phyloP scores from a whole-genome alignment of 2,888 invertebrate genomes.

The Callimorpha dominula region DNA sequence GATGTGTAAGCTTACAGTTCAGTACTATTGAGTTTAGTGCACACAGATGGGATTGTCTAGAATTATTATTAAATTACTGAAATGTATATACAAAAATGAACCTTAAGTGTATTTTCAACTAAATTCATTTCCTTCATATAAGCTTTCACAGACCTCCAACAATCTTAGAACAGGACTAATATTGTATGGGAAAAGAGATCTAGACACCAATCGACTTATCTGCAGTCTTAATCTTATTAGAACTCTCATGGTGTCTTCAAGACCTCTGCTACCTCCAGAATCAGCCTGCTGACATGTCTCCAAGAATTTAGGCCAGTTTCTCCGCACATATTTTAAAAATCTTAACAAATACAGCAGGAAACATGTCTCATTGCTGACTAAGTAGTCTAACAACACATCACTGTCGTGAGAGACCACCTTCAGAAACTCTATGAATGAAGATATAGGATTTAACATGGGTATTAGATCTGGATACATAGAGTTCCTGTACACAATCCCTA shows the following conservation, averaged over 20 bases:
- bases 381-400: conserved; percentile 92
- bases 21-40: not conserved
- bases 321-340: conserved; percentile 93
- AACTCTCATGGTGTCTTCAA: conserved; percentile 95
- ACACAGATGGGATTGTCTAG: conserved; percentile 20
- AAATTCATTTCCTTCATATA: conserved; percentile 94
- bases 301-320: conserved; percentile 94
- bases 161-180: conserved; percentile 95
- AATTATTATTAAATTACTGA: conserved; percentile 3
- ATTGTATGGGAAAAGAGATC: conserved; percentile 95
- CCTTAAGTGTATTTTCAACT: conserved; percentile 83
- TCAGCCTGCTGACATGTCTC: conserved; percentile 90
- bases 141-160: conserved; percentile 93
- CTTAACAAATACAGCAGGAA: conserved; percentile 94
- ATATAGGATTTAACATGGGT: conserved; percentile 93
- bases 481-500: conserved; percentile 93
- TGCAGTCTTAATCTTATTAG: conserved; percentile 92
- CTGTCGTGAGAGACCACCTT: conserved; percentile 94
- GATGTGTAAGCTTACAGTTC: not conserved
- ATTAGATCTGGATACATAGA: conserved; percentile 93
- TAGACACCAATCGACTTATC: conserved; percentile 93
- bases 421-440: conserved; percentile 95
- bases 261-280: conserved; percentile 84
- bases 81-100: conserved; percentile 29
- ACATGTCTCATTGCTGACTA: conserved; percentile 96